A percentile compares a stretch with the other conserved stretches of the same genome.
Conservation (phyloP, 2,888 invertebrate genomes). For the Tenthredo scrophulariae region DNA sequence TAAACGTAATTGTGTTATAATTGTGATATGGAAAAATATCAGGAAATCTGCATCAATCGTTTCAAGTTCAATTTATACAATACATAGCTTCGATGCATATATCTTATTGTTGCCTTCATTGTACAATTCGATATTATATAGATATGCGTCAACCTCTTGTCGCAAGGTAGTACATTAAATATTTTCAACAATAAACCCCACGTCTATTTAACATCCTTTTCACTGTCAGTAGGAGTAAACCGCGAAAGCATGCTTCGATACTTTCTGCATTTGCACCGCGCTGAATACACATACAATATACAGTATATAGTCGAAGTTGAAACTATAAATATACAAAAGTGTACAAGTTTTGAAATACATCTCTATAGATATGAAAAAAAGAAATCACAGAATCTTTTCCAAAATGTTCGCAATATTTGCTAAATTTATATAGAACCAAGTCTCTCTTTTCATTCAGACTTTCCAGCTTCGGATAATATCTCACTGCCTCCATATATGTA, state of each 20-base stretch:
- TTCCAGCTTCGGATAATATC: neutral
- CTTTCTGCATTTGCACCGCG: neutral
- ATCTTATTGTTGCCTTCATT: neutral
- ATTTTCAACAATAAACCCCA: conserved; percentile 20
- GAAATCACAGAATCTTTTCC: neutral
- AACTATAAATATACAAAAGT: conserved; percentile 17
- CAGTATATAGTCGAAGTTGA: neutral
- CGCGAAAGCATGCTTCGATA: neutral
- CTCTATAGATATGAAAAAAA: neutral
- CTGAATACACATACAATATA: neutral
- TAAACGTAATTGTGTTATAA: neutral
- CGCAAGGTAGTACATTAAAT: conserved; percentile 2
- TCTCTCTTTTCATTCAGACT: neutral
- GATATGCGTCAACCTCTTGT: neutral
- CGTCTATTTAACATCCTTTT: neutral
- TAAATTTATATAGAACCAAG: neutral
- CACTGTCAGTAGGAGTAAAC: conserved; percentile 9
- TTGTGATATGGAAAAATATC: neutral
- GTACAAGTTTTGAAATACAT: neutral
- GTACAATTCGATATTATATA: neutral
- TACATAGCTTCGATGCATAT: neutral
- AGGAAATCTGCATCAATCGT: neutral
- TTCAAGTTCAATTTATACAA: conserved; percentile 1
- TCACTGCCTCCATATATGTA: neutral
- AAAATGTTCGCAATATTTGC: neutral